Evolutionary conservation across 2,797 vertebrate genomes (phyloP).

Genomic region (Esox masquinongy): DNA sequence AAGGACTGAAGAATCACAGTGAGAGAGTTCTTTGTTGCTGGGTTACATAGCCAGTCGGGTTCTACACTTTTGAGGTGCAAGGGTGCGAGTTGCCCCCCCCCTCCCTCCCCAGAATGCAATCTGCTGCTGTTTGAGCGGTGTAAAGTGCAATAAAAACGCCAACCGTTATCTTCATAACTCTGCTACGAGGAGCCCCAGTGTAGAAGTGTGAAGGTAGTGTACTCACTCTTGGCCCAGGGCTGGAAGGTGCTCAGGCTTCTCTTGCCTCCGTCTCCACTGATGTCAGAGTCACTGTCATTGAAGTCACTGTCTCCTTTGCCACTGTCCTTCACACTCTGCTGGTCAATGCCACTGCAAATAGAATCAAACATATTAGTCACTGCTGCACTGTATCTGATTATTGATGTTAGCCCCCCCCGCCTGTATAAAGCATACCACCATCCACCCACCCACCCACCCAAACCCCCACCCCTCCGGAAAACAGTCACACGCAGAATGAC

Average conservation of each 20-base stretch:
- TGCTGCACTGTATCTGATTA: constrained; percentile 65
- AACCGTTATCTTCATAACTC: background rate
- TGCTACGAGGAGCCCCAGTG: background rate
- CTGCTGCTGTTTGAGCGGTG: background rate
- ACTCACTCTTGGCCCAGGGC: constrained; percentile 67
- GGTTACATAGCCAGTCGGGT: background rate
- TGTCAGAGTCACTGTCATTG: constrained; percentile 79
- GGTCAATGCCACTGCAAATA: constrained; percentile 73
- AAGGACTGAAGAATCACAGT: constrained; percentile 22
- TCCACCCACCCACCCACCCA: background rate
- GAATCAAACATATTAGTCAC: constrained; percentile 57
- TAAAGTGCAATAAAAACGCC: background rate
- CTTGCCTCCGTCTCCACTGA: constrained; percentile 66
- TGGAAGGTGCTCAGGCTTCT: constrained; percentile 68
- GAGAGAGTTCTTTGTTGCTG: background rate
- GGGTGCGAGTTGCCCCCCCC: background rate
- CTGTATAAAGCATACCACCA: constrained; percentile 21
- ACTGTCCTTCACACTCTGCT: constrained; percentile 82
- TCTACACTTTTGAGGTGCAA: background rate
- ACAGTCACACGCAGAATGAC: constrained; percentile 27
- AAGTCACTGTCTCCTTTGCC: constrained; percentile 83
- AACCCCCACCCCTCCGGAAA: constrained; percentile 46
- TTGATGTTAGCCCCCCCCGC: constrained; percentile 51
- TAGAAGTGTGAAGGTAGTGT: constrained; percentile 19
- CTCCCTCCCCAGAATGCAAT: background rate